Percentiles rank a stretch among this genome's conserved stretches.
phyloP scores from a whole-genome alignment of 2,888 invertebrate genomes.

The Ormyrus pomaceus region DNA sequence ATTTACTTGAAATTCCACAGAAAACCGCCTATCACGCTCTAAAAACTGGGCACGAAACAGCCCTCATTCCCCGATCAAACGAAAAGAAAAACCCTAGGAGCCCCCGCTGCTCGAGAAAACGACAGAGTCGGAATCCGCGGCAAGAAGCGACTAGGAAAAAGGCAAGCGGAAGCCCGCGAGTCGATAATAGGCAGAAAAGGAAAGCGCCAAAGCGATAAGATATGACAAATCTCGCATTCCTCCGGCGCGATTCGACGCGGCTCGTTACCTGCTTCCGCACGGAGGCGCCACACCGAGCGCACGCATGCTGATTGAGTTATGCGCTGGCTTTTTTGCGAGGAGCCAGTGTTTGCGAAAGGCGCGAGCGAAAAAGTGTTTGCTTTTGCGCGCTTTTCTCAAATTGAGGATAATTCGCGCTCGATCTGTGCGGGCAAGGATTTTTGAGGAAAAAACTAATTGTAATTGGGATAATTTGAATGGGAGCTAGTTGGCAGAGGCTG shows the following conservation, averaged over 20 bases:
- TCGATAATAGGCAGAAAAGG: neutral
- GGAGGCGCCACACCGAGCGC: neutral
- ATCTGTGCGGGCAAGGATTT: no score
- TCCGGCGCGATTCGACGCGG: slow-evolving; percentile 27
- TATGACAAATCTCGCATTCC: slow-evolving; percentile 49
- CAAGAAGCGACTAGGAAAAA: neutral
- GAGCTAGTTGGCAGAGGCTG: no score
- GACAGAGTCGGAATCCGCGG: no score
- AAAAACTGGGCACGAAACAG: no score
- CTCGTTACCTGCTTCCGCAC: slow-evolving; percentile 35
- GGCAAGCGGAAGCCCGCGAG: neutral
- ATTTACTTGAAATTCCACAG: no score
- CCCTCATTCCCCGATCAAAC: neutral
- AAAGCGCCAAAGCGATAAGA: slow-evolving; percentile 25
- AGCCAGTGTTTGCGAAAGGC: neutral
- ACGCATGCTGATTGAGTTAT: slow-evolving; percentile 42
- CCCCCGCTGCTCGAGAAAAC: neutral
- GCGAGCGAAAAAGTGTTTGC: neutral
- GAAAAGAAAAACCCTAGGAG: neutral
- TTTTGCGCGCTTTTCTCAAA: neutral
- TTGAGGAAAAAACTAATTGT: no score
- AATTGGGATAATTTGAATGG: no score
- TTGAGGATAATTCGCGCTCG: no score
- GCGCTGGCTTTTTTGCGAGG: slow-evolving; percentile 33
- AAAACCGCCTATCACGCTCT: no score